Percentiles rank a stretch among this genome's conserved stretches.
Conservation (phyloP, 2,797 vertebrate species). For the Sebastes hubbsi region DNA sequence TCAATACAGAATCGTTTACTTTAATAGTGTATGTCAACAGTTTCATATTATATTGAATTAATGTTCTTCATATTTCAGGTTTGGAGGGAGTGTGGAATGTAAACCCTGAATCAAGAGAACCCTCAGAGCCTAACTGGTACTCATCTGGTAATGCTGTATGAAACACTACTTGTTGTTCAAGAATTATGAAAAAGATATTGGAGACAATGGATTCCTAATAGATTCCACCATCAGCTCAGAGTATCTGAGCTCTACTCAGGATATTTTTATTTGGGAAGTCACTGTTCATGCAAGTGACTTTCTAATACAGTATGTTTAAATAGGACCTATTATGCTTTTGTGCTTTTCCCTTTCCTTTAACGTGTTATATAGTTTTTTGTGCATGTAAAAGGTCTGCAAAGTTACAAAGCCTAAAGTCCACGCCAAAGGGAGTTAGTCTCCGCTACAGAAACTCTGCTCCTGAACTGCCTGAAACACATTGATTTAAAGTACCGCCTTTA, state of each 20-base stretch:
- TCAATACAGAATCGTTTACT: background rate
- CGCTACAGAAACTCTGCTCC: no score
- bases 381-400: no score
- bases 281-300: background rate
- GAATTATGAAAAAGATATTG: background rate
- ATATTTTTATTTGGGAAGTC: background rate
- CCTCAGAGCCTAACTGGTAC: background rate
- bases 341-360: no score
- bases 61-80: slow-evolving; percentile 62
- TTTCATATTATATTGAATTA: background rate
- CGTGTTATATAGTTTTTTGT: no score
- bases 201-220: background rate
- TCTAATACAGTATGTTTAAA: background rate
- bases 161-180: background rate
- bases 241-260: background rate
- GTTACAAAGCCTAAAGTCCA: no score
- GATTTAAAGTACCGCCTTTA: no score
- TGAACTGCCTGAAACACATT: no score
- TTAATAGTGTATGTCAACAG: background rate
- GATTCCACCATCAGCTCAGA: background rate
- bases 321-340: no score
- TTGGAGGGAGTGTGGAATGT: slow-evolving; percentile 71
- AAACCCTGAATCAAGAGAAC: slow-evolving; percentile 14
- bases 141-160: background rate
- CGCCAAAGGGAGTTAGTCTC: no score